Evolutionary conservation across 2,888 invertebrate species (phyloP), one percentile per base, ranked within the genome.

Genomic region (Syritta pipiens): DNA sequence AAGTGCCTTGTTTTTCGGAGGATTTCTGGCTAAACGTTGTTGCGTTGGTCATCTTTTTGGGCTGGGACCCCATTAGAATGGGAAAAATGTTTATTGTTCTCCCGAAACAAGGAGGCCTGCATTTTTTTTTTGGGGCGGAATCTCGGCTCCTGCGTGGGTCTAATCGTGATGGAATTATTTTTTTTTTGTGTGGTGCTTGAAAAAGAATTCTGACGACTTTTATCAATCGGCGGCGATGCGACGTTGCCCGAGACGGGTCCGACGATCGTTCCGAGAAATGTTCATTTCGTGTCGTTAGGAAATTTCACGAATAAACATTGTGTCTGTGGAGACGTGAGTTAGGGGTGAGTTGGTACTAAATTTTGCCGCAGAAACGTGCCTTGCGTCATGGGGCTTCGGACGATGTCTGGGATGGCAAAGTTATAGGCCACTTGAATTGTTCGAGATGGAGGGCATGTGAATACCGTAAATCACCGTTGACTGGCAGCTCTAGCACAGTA

Each of bases 81-180:
- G 37, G 62, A 74, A 79, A 72, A 79, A 79, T 79, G 79, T 79
- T 79, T 79, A 79, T 79, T 79, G 79, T 79, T 79, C 79, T 62
- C 7, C 30, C 9, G 44, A 57, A 60, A 79, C 79, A 79, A 74
- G 79, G 51, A 17, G 17, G 20, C 12, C 53, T 28, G 26, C 6
- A 17, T 48, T 48, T 53, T 48, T 49, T 49, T 26, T 14, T 20
- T 30, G 26, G 4, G 37, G 10, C 12, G n/a, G 9, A 24, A 28
- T 30, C 14, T 46, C 57, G 55, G 79, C n/a, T n/a, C n/a, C n/a
- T 74, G 79, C 79, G 79, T 79, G 79, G 79, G 79, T 67, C 79
- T 79, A 79, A 79, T 79, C 79, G 79, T 79, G 79, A 79, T 79
- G 55, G 35, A 51, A 40, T 6, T 30, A 35, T 49, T 72, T 65